Evolutionary conservation across 2,113 vertebrate species (phyloP).

Genomic region (Marmota flaviventris): DNA sequence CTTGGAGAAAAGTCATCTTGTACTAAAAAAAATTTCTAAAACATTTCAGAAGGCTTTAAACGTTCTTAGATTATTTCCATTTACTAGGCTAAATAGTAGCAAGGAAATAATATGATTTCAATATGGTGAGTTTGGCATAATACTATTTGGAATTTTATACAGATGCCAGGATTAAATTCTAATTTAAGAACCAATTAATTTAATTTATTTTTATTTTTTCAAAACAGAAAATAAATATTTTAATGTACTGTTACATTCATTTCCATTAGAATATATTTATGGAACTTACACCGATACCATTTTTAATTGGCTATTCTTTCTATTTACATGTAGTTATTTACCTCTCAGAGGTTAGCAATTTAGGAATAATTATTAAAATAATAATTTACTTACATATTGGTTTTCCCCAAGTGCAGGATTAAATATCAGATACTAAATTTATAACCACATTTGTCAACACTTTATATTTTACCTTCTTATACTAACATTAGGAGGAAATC

Average conservation of each 20-base stretch:
- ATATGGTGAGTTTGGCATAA: not conserved
- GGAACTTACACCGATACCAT: not conserved
- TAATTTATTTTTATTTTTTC: not conserved
- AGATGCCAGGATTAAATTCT: not conserved
- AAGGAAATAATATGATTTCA: conserved; percentile 16
- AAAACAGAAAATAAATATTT: conserved; percentile 63
- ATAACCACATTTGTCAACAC: conserved; percentile 7
- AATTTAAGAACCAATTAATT: not conserved
- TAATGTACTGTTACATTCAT: conserved; percentile 66
- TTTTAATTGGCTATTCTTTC: conserved; percentile 21
- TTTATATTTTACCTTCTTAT: conserved; percentile 47
- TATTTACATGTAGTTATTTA: conserved; percentile 24
- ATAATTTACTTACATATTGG: conserved; percentile 50
- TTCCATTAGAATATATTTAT: conserved; percentile 61
- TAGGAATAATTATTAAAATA: conserved; percentile 67
- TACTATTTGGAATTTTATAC: not conserved
- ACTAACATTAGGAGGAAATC: not conserved
- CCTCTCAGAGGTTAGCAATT: conserved; percentile 60
- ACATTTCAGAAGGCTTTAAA: conserved; percentile 22
- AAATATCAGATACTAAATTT: conserved; percentile 60
- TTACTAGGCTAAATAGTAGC: conserved; percentile 11
- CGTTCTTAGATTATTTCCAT: not conserved
- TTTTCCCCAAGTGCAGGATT: conserved; percentile 53
- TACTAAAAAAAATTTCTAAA: conserved; percentile 24
- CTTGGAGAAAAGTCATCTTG: conserved; percentile 15